Evolutionary conservation across 2,113 vertebrate genomes (phyloP).

Genomic region (Podocnemis expansa): DNA sequence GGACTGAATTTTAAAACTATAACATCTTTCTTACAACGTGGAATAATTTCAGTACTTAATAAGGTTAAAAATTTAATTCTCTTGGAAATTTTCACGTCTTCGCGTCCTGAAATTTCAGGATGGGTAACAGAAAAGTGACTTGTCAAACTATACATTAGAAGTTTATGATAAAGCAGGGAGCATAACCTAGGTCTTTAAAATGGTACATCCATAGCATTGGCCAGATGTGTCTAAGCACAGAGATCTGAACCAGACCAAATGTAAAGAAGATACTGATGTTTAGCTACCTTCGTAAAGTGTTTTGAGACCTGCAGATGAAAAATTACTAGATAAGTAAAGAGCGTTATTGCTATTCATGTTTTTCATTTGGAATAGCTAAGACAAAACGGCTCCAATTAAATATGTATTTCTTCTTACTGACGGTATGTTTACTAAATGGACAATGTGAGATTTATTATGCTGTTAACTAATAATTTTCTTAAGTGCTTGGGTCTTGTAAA

Average conservation of each 20-base stretch:
- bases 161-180: background rate
- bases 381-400: background rate
- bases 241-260: background rate
- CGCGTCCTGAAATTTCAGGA: background rate
- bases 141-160: background rate
- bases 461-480: background rate
- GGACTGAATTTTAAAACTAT: background rate
- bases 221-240: background rate
- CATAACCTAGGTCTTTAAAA: background rate
- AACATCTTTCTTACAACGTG: background rate
- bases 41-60: background rate
- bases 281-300: background rate
- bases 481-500: background rate
- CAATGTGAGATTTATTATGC: background rate
- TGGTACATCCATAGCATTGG: background rate
- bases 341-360: background rate
- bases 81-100: background rate
- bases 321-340: background rate
- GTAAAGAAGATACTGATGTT: background rate
- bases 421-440: background rate
- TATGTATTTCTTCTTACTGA: background rate
- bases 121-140: background rate
- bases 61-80: background rate
- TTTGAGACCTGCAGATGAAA: background rate
- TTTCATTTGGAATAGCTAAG: background rate